phyloP scores from a whole-genome alignment of 2,113 vertebrate genomes.

The Pelmatolapia mariae region DNA sequence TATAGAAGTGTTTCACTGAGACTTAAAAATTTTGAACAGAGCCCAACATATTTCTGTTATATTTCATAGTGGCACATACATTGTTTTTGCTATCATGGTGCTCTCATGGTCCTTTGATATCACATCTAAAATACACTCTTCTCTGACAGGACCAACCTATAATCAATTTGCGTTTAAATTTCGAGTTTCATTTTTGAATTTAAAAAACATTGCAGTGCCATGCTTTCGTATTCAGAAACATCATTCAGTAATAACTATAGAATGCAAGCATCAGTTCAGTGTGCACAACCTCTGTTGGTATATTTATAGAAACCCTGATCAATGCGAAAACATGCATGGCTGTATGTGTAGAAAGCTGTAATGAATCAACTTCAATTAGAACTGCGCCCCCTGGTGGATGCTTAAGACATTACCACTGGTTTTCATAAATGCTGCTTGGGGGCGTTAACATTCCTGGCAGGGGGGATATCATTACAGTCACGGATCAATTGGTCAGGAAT shows the following conservation, averaged over 20 bases:
- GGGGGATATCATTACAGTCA: neutral
- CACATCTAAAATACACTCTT: neutral
- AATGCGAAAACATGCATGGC: neutral
- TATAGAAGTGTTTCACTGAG: neutral
- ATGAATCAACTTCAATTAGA: neutral
- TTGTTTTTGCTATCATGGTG: neutral
- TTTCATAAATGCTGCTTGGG: neutral
- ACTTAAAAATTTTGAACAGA: accelerated
- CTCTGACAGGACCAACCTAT: neutral
- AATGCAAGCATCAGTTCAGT: neutral
- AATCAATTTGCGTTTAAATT: neutral
- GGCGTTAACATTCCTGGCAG: neutral
- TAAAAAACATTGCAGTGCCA: neutral
- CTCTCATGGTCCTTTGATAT: neutral
- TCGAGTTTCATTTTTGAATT: neutral
- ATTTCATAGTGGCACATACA: neutral
- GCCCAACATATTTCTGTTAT: neutral
- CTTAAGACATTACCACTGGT: neutral
- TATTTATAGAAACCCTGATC: neutral
- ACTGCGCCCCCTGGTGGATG: neutral
- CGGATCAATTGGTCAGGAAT: neutral
- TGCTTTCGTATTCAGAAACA: neutral
- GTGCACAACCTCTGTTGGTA: neutral
- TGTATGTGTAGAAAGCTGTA: neutral
- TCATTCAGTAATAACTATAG: neutral